Evolutionary conservation across 2,888 invertebrate genomes (phyloP).

Genomic region (Cephalotes varians): DNA sequence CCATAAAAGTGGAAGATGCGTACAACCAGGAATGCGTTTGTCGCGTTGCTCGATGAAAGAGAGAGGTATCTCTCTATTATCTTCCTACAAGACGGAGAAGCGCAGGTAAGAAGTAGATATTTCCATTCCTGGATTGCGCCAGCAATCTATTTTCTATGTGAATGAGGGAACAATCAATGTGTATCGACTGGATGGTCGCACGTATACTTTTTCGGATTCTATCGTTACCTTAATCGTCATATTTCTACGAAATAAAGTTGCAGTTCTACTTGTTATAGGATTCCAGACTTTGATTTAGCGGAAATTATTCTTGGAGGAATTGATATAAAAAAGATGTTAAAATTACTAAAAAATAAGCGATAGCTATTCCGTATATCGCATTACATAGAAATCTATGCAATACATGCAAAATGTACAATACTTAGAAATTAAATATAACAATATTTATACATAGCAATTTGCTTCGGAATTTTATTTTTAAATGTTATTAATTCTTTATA

Average conservation of each 20-base stretch:
- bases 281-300: slow-evolving; percentile 1
- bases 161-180: slow-evolving; percentile 19
- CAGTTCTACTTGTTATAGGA: slow-evolving; percentile 1
- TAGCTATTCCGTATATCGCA: background rate
- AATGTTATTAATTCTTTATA: background rate
- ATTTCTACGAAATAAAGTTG: slow-evolving; percentile 20
- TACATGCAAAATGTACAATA: background rate
- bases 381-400: background rate
- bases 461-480: background rate
- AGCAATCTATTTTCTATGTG: background rate
- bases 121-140: slow-evolving; percentile 25
- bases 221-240: slow-evolving; percentile 18
- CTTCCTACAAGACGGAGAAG: slow-evolving; percentile 55
- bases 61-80: slow-evolving; percentile 66
- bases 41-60: slow-evolving; percentile 54
- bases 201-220: slow-evolving; percentile 4
- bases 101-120: slow-evolving; percentile 21
- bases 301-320: slow-evolving; percentile 4
- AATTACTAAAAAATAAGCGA: background rate
- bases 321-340: background rate
- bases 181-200: background rate
- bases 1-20: slow-evolving; percentile 63
- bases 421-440: background rate
- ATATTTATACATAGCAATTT: background rate
- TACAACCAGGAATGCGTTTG: slow-evolving; percentile 55